phyloP scores from a whole-genome alignment of 2,888 invertebrate genomes.

The Yponomeuta malinellus region DNA sequence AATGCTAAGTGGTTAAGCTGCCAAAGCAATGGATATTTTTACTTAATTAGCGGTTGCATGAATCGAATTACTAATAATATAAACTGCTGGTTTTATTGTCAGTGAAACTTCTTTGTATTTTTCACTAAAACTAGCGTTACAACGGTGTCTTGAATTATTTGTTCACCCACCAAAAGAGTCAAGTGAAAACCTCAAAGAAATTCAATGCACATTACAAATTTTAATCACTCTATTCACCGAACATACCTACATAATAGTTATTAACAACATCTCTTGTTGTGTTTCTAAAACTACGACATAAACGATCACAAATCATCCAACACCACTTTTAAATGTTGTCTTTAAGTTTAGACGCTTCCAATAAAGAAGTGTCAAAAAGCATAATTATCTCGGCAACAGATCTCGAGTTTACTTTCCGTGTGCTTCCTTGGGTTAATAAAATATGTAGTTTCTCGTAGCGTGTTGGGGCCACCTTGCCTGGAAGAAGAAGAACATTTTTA shows the following conservation, averaged over 20 bases:
- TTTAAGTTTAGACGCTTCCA: neutral
- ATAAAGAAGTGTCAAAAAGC: neutral
- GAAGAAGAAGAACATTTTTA: slow-evolving; percentile 71
- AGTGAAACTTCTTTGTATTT: neutral
- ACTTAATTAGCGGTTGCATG: slow-evolving; percentile 1
- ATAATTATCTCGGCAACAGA: slow-evolving; percentile 11
- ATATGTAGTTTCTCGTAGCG: slow-evolving; percentile 62
- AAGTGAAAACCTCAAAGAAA: neutral
- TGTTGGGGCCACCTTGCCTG: slow-evolving; percentile 52
- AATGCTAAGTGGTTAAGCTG: slow-evolving; percentile 6
- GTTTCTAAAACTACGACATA: too few species aligned
- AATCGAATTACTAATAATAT: neutral
- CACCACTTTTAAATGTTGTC: too few species aligned
- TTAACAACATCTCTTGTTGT: too few species aligned
- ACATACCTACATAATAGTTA: neutral
- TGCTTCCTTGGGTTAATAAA: slow-evolving; percentile 59
- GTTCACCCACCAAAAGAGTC: neutral
- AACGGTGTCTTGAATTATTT: neutral
- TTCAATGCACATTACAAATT: neutral
- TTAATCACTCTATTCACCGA: neutral
- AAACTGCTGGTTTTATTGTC: neutral
- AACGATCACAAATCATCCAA: too few species aligned
- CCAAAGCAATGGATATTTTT: slow-evolving; percentile 1
- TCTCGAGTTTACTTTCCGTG: slow-evolving; percentile 28
- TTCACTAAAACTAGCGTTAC: neutral